Evolutionary conservation across 2,888 invertebrate species (phyloP).

Genomic region (Frankliniella intonsa): DNA sequence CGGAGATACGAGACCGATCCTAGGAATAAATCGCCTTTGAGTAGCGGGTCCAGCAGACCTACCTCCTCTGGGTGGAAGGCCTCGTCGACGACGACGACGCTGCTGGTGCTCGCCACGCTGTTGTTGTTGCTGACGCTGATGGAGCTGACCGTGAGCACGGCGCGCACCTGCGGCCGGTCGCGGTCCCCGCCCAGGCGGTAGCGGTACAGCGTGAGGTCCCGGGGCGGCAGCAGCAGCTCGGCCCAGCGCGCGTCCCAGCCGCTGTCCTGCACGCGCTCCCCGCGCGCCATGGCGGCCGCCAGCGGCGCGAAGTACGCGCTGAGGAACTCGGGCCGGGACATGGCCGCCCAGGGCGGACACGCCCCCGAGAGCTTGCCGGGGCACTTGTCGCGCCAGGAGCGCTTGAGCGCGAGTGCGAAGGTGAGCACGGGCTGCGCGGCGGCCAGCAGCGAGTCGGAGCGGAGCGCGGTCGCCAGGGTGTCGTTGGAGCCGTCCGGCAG

Average conservation of each 20-base stretch:
- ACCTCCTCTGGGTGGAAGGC: not conserved
- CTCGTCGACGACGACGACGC: conserved; percentile 4
- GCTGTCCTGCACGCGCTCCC: not conserved
- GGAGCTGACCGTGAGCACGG: not conserved
- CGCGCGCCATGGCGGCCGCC: conserved; percentile 9
- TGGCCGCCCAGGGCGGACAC: conserved; percentile 38
- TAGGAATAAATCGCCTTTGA: no score
- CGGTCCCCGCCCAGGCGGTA: not conserved
- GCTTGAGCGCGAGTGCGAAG: conserved; percentile 41
- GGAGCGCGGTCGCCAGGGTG: conserved; percentile 23
- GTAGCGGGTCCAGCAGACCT: no score
- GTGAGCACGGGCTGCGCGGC: conserved; percentile 41
- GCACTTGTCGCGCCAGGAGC: conserved; percentile 42
- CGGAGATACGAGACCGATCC: no score
- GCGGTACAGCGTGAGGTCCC: not conserved
- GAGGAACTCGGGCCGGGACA: conserved; percentile 40
- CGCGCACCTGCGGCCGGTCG: not conserved
- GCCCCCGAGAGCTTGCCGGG: conserved; percentile 35
- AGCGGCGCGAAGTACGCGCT: conserved; percentile 38
- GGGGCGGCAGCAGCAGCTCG: conserved; percentile 16
- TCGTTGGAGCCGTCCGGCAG: not conserved
- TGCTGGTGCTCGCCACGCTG: conserved; percentile 13
- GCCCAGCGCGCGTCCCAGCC: not conserved
- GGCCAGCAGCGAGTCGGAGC: conserved; percentile 35
- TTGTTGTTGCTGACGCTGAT: not conserved